Base-by-base conservation (phyloP, 2,113 vertebrate species). In the Ursus arctos region DNA sequence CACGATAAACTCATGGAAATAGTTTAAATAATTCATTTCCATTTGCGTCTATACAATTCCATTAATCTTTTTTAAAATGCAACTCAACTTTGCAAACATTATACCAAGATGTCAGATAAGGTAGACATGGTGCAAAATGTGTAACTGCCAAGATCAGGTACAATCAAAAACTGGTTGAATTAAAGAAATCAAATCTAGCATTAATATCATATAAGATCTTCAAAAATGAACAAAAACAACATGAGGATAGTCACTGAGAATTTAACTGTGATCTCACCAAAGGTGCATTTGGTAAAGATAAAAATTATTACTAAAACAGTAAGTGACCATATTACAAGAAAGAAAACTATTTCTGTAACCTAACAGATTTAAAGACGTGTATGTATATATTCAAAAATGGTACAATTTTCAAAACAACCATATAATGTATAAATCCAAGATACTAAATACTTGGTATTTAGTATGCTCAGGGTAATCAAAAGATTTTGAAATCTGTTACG, bases 201-300 rank as follows among this genome's bases (percentile, higher is more conserved):
- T 63, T 69, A 69, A 6, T 22, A 63, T 59, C 51, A 33, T 16
- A 14, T 86, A 82, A 76, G 6, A 36, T 57, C 69, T 81, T 95
- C 59, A 90, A 28, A 95, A 92, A 74, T 93, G 65, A 86, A 91
- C 21, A 88, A 93, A 89, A 89, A 65, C 21, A 51, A 40, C 22
- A 72, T n/a, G 49, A 47, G 19, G 13, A 3, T 71, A 14, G 18
- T 67, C 33, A 40, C 18, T 47, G 31, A 94, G 43, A 89, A 69
- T 76, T 87, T 96, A 79, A 87, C 6, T 80, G 36, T 92, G 67
- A 71, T 80, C 24, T 4, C 49, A 90, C 6, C 51, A 82, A 76
- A 93, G 26, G 9, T 71, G 8, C 18, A 91, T 51, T 85, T 82
- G 57, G 36, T 94, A 69, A 91, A 69, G n/a, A 80, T 49, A 31